Evolutionary conservation across 2,797 vertebrate species (phyloP).

Genomic region (Leptoclinus maculatus): DNA sequence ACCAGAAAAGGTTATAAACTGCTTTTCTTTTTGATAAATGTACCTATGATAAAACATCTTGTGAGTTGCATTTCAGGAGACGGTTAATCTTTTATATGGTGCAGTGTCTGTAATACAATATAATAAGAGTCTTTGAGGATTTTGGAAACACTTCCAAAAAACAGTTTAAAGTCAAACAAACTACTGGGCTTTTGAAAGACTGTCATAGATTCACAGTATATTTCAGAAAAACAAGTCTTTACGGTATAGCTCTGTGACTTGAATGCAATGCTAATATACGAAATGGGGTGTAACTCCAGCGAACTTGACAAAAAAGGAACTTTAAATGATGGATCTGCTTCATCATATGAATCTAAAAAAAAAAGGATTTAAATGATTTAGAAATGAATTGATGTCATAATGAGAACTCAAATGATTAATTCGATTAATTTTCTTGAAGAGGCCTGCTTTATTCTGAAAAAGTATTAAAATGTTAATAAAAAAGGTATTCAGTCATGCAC

Average conservation of each 20-base stretch:
- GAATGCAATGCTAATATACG: not conserved
- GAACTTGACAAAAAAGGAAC: not conserved
- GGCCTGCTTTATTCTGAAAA: not conserved
- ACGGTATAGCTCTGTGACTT: not conserved
- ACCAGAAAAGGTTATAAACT: not conserved
- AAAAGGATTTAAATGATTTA: conserved; percentile 13
- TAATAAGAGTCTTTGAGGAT: not conserved
- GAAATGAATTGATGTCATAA: conserved; percentile 19
- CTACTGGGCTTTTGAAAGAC: not conserved
- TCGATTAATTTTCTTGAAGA: not conserved
- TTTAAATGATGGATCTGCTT: not conserved
- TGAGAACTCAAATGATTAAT: not conserved
- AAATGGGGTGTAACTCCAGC: not conserved
- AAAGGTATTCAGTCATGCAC: not conserved
- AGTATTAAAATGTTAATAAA: conserved; percentile 13
- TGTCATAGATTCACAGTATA: not conserved
- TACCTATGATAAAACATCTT: not conserved
- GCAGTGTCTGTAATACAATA: not conserved
- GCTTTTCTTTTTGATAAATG: not conserved
- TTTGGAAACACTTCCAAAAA: not conserved
- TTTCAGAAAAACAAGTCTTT: not conserved
- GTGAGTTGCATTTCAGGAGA: not conserved
- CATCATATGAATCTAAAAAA: not conserved
- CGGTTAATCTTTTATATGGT: fast-evolving
- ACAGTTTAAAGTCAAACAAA: not conserved